These are phyloP conservation scores for Tuberolachnus salignus DNA, from an alignment of 2,888 invertebrate species.

Conservation along the genomic window DNA sequence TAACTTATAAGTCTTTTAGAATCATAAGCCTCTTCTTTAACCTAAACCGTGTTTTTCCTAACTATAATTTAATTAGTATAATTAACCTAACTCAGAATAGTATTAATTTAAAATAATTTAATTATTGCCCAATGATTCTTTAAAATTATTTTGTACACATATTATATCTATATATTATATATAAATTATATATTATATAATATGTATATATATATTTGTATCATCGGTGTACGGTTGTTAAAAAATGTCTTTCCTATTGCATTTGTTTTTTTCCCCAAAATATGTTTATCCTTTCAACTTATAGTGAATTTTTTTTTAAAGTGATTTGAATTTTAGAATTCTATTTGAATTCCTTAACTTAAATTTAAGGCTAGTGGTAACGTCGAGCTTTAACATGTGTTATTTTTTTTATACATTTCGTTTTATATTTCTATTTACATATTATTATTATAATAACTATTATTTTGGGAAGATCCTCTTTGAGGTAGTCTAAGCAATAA, in stretches of 20 bases:
- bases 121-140: background rate
- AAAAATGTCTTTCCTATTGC: constrained; percentile 18
- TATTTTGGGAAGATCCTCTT: constrained; percentile 29
- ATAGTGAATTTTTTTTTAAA: constrained; percentile 35
- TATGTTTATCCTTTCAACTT: constrained; percentile 9
- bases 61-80: background rate
- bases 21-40: constrained; percentile 6
- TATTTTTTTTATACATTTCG: constrained; percentile 43
- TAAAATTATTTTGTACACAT: background rate
- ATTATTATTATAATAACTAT: constrained; percentile 47
- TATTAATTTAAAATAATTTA: constrained; percentile 28
- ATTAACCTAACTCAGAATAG: constrained; percentile 1
- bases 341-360: constrained; percentile 27
- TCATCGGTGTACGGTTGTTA: constrained; percentile 33
- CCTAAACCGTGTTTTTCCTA: constrained; percentile 9
- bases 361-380: constrained; percentile 49
- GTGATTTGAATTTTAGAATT: constrained; percentile 28
- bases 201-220: background rate
- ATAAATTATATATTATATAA: constrained; percentile 10
- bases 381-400: constrained; percentile 43
- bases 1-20: constrained; percentile 28
- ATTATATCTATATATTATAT: background rate
- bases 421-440: constrained; percentile 44
- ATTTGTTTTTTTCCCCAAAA: constrained; percentile 30
- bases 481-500: constrained; percentile 44